Conservation (phyloP, 2,797 vertebrate genomes). For the Centropyge bicolor region DNA sequence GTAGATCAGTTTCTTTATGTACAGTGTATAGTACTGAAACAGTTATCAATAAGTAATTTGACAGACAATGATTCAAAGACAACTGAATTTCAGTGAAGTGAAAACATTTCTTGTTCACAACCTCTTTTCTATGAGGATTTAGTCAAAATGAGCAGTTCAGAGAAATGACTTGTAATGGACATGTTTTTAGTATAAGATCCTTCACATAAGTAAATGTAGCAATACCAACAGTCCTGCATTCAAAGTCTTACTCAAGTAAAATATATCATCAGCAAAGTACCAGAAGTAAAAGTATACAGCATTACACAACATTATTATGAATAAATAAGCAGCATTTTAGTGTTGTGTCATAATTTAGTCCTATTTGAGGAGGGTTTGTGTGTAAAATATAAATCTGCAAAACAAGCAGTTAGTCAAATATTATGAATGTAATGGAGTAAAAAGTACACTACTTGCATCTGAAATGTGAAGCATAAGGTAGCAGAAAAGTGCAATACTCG, state of each 20-base stretch:
- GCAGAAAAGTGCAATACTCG: neutral
- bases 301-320: neutral
- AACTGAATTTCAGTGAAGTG: conserved; percentile 3
- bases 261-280: no score
- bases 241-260: neutral
- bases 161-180: neutral
- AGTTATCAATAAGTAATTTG: neutral
- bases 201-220: neutral
- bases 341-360: neutral
- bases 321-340: neutral
- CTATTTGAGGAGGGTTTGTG: neutral
- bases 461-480: neutral
- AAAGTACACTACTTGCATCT: neutral
- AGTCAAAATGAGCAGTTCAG: neutral
- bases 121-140: neutral
- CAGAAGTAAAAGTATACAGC: neutral
- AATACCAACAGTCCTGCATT: neutral
- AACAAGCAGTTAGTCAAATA: neutral
- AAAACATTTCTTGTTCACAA: neutral
- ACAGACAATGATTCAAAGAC: neutral
- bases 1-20: neutral
- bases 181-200: neutral
- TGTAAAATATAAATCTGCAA: neutral
- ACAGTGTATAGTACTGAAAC: no score
- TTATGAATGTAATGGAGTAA: neutral